Conservation (phyloP, 2,888 invertebrate species). For the Dusona sp. region DNA sequence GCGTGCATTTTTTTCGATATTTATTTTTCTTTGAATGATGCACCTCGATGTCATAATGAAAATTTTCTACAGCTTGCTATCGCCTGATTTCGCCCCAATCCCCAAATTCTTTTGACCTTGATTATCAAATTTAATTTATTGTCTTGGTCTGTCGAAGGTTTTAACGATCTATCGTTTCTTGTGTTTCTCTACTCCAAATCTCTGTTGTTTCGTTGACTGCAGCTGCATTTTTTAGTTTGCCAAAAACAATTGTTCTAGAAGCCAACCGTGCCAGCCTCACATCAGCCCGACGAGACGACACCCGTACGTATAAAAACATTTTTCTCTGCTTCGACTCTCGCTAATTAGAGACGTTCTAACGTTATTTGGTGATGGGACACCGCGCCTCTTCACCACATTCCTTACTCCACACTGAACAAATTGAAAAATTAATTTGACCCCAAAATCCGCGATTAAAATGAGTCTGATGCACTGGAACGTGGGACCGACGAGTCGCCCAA, state of each 20-base stretch:
- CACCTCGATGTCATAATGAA: conserved; percentile 46
- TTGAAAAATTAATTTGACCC: no score
- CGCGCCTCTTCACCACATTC: no score
- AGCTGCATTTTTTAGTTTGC: conserved; percentile 78
- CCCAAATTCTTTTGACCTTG: neutral
- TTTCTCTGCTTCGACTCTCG: conserved; percentile 16
- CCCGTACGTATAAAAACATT: conserved; percentile 88
- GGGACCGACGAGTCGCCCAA: no score
- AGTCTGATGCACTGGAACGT: no score
- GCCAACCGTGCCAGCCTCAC: conserved; percentile 75
- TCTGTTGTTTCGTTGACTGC: conserved; percentile 72
- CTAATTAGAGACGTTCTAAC: neutral
- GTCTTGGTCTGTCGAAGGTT: neutral
- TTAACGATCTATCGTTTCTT: neutral
- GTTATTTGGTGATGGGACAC: no score
- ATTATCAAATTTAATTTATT: neutral
- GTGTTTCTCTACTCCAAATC: conserved; percentile 20
- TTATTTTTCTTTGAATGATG: conserved; percentile 18
- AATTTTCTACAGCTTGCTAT: conserved; percentile 3
- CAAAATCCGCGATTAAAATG: no score
- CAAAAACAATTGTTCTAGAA: conserved; percentile 81
- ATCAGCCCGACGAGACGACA: conserved; percentile 88
- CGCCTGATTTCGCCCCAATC: neutral
- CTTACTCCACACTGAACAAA: no score
- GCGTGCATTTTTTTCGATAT: neutral